Percentiles rank a stretch among this genome's conserved stretches.
These are phyloP conservation scores for Vipera ursinii DNA, from an alignment of 2,797 vertebrate genomes.

Conservation along the genomic window DNA sequence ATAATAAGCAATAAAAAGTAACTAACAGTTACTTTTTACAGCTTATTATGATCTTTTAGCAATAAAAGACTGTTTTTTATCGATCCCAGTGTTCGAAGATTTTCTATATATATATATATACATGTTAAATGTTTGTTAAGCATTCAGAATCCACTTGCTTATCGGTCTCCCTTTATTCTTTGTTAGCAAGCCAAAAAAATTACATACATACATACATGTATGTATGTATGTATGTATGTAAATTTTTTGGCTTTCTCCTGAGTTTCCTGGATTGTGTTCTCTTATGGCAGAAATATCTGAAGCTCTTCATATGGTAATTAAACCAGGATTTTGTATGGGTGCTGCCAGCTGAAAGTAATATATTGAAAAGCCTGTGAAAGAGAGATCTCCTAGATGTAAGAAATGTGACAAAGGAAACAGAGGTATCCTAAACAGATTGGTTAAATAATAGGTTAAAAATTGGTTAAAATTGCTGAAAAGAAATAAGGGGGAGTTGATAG, in stretches of 20 bases:
- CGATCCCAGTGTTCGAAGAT: no score
- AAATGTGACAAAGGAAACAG: constrained; percentile 23
- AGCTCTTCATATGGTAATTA: not conserved
- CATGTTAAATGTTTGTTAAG: no score
- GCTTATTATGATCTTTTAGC: no score
- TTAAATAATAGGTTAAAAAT: constrained; percentile 1
- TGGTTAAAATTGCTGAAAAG: not conserved
- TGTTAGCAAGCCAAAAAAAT: no score
- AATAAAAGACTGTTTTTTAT: no score
- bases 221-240: no score
- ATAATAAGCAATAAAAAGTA: no score
- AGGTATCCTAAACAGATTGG: constrained; percentile 43
- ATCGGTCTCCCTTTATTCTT: no score
- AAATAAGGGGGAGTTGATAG: not conserved
- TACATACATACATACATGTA: no score
- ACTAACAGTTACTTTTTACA: no score
- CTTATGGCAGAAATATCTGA: constrained; percentile 24
- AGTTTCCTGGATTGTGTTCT: constrained; percentile 7
- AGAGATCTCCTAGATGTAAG: not conserved
- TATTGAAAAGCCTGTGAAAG: constrained; percentile 28
- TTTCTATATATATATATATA: no score
- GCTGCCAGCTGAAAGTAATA: constrained; percentile 31
- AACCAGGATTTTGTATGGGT: not conserved
- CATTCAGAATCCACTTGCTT: no score
- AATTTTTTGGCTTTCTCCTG: not conserved